phyloP scores from a whole-genome alignment of 2,888 invertebrate genomes.

The Lapara coniferarum region DNA sequence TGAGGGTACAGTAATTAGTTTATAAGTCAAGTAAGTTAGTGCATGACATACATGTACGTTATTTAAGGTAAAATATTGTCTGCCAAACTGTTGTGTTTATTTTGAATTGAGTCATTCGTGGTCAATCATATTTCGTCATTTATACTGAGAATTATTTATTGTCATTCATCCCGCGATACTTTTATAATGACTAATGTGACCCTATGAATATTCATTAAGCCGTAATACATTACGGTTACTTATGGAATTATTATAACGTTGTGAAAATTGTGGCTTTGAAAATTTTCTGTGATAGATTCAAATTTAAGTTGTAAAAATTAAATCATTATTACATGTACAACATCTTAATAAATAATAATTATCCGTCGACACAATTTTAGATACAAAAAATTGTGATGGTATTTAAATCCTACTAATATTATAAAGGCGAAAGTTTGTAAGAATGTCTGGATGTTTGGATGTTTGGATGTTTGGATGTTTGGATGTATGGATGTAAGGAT shows the following conservation, averaged over 20 bases:
- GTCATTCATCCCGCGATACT: conserved; percentile 59
- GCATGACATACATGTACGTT: not conserved
- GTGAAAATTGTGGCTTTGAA: not conserved
- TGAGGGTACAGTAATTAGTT: conserved; percentile 2
- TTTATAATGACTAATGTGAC: conserved; percentile 52
- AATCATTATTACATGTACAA: too few species aligned
- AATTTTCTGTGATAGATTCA: too few species aligned
- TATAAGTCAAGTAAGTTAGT: not conserved
- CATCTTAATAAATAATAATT: too few species aligned
- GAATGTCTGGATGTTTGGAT: too few species aligned
- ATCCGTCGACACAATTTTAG: too few species aligned
- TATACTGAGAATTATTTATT: conserved; percentile 58
- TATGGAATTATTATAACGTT: not conserved
- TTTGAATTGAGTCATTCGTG: conserved; percentile 64
- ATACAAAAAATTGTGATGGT: too few species aligned
- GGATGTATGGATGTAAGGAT: too few species aligned
- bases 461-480: too few species aligned
- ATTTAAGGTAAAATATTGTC: conserved; percentile 7
- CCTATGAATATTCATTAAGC: conserved; percentile 43
- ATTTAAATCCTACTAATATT: too few species aligned
- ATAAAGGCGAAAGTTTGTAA: too few species aligned
- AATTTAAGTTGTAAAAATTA: too few species aligned
- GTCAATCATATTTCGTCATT: conserved; percentile 57
- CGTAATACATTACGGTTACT: too few species aligned
- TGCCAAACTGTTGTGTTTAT: conserved; percentile 47